Evolutionary conservation across 2,888 invertebrate genomes (phyloP).

Genomic region (Pandemis cinnamomeana): DNA sequence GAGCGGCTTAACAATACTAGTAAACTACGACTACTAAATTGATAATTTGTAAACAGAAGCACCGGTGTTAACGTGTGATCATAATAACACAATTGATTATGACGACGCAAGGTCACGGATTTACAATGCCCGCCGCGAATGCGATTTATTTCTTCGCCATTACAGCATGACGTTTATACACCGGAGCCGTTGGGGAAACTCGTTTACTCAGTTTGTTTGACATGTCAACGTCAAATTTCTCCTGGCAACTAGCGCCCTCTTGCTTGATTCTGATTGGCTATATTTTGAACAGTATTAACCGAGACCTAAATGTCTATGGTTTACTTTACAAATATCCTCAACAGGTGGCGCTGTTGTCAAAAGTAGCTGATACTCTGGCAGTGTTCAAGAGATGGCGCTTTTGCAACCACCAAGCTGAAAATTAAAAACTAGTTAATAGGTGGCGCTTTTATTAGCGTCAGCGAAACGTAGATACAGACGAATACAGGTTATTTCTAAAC

Average conservation of each 20-base stretch:
- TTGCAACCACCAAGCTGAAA: neutral
- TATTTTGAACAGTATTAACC: constrained; percentile 21
- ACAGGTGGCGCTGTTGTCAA: constrained; percentile 28
- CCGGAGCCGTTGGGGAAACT: constrained; percentile 47
- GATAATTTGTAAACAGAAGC: constrained; percentile 71
- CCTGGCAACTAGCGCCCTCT: constrained; percentile 39
- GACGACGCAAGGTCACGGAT: constrained; percentile 64
- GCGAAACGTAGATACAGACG: too few relatives aligned
- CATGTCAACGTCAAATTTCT: constrained; percentile 40
- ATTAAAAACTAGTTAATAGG: neutral
- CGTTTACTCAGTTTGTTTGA: constrained; percentile 42
- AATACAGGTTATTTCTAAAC: too few relatives aligned
- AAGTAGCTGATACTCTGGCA: neutral
- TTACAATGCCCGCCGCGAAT: constrained; percentile 56
- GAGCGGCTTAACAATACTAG: constrained; percentile 54
- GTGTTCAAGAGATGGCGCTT: constrained; percentile 1
- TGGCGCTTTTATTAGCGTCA: neutral
- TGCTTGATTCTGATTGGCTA: constrained; percentile 26
- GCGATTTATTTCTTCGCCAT: constrained; percentile 63
- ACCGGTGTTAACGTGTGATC: constrained; percentile 70
- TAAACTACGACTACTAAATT: constrained; percentile 53
- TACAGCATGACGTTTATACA: constrained; percentile 64
- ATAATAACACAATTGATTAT: constrained; percentile 57
- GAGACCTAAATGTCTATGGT: constrained; percentile 36
- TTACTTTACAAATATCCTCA: too few relatives aligned